Evolutionary conservation across 2,113 vertebrate genomes (phyloP), one percentile per base, ranked within the genome.

Genomic region (Rhinoderma darwinii): DNA sequence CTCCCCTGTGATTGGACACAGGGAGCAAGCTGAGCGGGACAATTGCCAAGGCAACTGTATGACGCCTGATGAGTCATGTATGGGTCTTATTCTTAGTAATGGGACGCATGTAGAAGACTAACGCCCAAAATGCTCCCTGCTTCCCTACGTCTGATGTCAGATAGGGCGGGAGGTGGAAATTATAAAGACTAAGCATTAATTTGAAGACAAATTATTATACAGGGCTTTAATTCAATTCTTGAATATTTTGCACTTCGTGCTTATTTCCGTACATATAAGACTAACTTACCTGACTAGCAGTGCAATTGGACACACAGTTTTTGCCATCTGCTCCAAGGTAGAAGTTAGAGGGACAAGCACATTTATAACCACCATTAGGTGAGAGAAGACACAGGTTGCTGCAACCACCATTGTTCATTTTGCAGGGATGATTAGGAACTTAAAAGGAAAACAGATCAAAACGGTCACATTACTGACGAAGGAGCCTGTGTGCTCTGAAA

Each of bases 331-430:
- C 91, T 22, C 97, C 96, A 94, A 99, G 92, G 90, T 98, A 99
- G 94, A 99, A 99, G 92, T 99, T 99, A 91, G 97, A 98, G 88
- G 98, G 98, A 89, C 98, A 99, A 59, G 98, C 97, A 35, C 98
- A 99, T 68, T 96, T 98, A 93, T 96, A 96, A 5, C 95, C 94
- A 2, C 96, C 97, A 0, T 95, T 96, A 0, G 98, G 98, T 0
- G 97, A 96, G 41, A 99, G 95, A 56, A 99, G 95, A 88, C 98
- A 99, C 72, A 99, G 95, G 92, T 99, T 99, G 91, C 97, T 98
- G 93, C 98, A 99, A 91, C 96, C 98, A 0, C 96, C 98, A 0
- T 99, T 99, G 93, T 96, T 92, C 18, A 89, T 93, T 92, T 98
- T 97, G 91, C 98, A 99, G 4, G 97, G 96, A 59, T 99, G 98